Conservation (phyloP, 2,113 vertebrate genomes). For the Anhinga rufa region DNA sequence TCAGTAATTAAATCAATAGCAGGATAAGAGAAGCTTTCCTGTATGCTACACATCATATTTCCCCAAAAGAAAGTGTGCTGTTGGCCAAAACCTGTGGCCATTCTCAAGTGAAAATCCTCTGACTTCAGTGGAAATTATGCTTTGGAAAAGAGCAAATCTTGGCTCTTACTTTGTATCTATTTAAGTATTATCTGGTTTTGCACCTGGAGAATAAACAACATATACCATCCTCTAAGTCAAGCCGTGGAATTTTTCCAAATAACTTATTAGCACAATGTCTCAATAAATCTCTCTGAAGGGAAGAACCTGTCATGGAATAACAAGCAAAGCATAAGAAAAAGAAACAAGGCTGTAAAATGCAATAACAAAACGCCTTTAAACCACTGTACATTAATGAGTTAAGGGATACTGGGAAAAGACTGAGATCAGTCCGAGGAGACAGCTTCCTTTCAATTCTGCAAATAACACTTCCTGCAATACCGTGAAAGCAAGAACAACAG, state of each 20-base stretch:
- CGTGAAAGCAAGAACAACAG: neutral
- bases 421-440: neutral
- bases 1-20: neutral
- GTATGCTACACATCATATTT: neutral
- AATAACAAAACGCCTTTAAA: neutral
- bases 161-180: neutral
- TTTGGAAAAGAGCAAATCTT: neutral
- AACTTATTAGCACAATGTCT: neutral
- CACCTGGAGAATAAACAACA: conserved; percentile 20
- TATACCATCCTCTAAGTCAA: neutral
- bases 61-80: neutral
- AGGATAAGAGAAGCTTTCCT: neutral
- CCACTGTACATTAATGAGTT: neutral
- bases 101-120: neutral
- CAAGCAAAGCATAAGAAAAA: neutral
- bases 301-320: neutral
- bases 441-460: neutral
- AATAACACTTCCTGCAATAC: neutral
- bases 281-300: conserved; percentile 32
- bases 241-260: neutral
- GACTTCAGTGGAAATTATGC: neutral
- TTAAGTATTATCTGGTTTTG: conserved; percentile 19
- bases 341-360: neutral
- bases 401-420: neutral
- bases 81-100: neutral